phyloP scores from a whole-genome alignment of 2,113 vertebrate genomes.

The Semnornis frantzii region DNA sequence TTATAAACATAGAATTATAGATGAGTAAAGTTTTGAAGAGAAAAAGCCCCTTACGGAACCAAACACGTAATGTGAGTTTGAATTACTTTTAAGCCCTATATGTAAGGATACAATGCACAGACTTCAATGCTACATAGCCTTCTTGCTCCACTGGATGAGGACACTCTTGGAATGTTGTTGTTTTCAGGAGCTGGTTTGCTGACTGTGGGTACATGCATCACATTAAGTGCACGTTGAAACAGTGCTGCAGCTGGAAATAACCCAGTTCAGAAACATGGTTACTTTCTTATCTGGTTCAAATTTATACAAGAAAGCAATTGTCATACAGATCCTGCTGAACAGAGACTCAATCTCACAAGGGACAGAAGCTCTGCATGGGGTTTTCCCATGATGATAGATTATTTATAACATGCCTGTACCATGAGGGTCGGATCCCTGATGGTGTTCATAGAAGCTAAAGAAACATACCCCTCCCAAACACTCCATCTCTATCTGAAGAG shows the following conservation, averaged over 20 bases:
- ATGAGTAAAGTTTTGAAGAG: background rate
- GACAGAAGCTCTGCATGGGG: background rate
- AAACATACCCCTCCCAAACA: background rate
- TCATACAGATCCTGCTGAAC: background rate
- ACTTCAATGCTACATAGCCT: background rate
- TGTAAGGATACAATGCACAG: background rate
- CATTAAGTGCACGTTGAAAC: background rate
- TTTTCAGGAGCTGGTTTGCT: constrained; percentile 12
- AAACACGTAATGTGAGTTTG: background rate
- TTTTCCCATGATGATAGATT: background rate
- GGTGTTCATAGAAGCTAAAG: background rate
- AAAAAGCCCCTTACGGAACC: background rate
- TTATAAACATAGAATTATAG: background rate
- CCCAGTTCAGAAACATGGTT: constrained; percentile 21
- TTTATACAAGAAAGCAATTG: constrained; percentile 10
- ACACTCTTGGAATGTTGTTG: constrained; percentile 36
- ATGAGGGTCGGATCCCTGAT: background rate
- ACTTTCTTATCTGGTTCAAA: constrained; percentile 41
- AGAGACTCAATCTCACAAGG: background rate
- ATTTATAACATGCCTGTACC: background rate
- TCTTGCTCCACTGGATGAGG: constrained; percentile 13
- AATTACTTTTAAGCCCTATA: background rate
- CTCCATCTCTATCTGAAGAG: background rate
- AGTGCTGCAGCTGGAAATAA: constrained; percentile 7
- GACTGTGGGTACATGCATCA: constrained; percentile 34